A percentile compares a stretch with the other conserved stretches of the same genome.
Conservation (phyloP, 2,888 invertebrate species). For the Deroplatys truncata region DNA sequence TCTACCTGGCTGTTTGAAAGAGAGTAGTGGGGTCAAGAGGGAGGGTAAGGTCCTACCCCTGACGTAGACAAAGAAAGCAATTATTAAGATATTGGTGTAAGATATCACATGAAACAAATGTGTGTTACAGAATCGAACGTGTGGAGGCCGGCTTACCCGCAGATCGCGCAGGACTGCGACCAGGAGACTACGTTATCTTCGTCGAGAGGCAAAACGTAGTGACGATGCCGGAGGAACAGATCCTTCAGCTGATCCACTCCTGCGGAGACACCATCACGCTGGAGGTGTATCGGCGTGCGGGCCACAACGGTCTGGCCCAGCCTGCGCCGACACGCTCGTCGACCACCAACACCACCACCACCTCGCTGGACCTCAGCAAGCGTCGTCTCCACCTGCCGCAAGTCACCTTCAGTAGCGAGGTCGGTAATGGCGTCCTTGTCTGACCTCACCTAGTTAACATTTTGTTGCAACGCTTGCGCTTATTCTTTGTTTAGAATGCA, state of each 20-base stretch:
- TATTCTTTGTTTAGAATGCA: too few species aligned
- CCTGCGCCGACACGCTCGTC: slow-evolving; percentile 32
- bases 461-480: too few species aligned
- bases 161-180: slow-evolving; percentile 74
- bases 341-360: slow-evolving; percentile 37
- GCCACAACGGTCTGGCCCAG: slow-evolving; percentile 44
- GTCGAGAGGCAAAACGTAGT: slow-evolving; percentile 84
- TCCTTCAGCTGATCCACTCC: slow-evolving; percentile 62
- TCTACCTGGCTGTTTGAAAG: too few species aligned
- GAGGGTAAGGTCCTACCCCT: too few species aligned
- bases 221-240: slow-evolving; percentile 67
- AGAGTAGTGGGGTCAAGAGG: too few species aligned
- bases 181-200: slow-evolving; percentile 85
- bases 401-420: slow-evolving; percentile 86
- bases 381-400: slow-evolving; percentile 70
- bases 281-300: slow-evolving; percentile 65
- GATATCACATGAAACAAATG: background rate
- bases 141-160: slow-evolving; percentile 78
- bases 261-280: slow-evolving; percentile 65
- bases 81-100: too few species aligned
- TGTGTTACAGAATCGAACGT: slow-evolving; percentile 61
- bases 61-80: too few species aligned
- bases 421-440: slow-evolving; percentile 84
- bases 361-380: slow-evolving; percentile 45
- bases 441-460: slow-evolving; percentile 41